These are phyloP conservation scores for Pogoniulus pusillus DNA, from an alignment of 2,797 vertebrate species.

Conservation along the genomic window DNA sequence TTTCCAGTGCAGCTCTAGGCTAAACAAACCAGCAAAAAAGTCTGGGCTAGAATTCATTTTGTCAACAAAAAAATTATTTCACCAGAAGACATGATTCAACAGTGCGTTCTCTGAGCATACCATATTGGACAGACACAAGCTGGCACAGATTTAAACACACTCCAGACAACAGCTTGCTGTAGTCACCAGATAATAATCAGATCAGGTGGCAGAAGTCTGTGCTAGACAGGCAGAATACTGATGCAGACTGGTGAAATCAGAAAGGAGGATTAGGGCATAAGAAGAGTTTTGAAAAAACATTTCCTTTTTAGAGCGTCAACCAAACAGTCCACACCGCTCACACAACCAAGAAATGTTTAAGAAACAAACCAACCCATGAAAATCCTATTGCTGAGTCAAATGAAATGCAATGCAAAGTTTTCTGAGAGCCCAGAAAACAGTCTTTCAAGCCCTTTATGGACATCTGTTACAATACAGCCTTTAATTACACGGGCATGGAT, in stretches of 20 bases:
- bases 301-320: neutral
- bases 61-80: neutral
- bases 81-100: conserved; percentile 1
- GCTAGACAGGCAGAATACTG: neutral
- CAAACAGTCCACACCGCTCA: neutral
- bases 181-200: conserved; percentile 28
- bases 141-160: neutral
- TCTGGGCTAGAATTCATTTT: conserved; percentile 26
- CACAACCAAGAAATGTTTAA: neutral
- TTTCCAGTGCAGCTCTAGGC: neutral
- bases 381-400: neutral
- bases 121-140: conserved; percentile 10
- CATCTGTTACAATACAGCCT: neutral
- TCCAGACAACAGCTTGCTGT: conserved; percentile 40
- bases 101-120: neutral
- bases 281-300: neutral
- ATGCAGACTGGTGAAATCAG: neutral
- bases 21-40: conserved; percentile 24
- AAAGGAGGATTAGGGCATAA: neutral
- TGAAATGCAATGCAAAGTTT: neutral
- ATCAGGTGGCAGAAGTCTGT: conserved; percentile 20
- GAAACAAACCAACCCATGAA: neutral
- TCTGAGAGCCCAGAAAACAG: neutral
- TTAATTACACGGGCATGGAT: neutral
- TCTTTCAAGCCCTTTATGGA: neutral